Evolutionary conservation across 1,140 invertebrate species (phyloP).

Genomic region (Macrobrachium nipponense): DNA sequence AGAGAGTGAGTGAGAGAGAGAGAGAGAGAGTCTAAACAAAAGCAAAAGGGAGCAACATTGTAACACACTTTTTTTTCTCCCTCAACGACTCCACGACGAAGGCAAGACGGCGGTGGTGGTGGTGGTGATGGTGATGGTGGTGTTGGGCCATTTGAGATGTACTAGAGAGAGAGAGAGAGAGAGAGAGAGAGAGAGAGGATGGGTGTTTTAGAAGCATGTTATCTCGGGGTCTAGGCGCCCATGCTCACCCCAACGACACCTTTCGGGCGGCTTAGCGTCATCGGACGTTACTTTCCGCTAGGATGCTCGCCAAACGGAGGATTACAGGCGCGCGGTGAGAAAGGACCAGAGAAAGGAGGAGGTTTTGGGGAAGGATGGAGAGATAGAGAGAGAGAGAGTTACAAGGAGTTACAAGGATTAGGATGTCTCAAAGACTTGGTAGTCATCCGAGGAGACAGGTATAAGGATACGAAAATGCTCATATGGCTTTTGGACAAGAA

Average conservation of each 20-base stretch:
- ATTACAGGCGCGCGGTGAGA: constrained; percentile 40
- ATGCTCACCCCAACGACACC: constrained; percentile 53
- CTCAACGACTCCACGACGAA: neutral
- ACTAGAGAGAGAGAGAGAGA: neutral
- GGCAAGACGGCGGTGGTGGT: constrained; percentile 1
- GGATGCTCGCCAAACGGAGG: constrained; percentile 53
- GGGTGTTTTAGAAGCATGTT: too few species aligned
- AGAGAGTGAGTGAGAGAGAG: neutral
- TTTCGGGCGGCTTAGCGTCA: constrained; percentile 50
- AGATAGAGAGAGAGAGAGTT: neutral
- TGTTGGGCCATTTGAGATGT: neutral
- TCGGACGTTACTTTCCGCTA: constrained; percentile 51
- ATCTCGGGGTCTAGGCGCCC: neutral
- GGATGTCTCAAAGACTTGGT: too few species aligned
- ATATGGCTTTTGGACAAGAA: too few species aligned
- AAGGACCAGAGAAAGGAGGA: too few species aligned
- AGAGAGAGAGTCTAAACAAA: neutral
- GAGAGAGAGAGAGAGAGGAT: neutral
- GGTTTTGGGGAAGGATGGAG: neutral
- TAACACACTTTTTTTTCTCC: neutral
- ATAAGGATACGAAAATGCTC: too few species aligned
- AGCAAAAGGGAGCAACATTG: neutral
- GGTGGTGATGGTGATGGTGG: constrained; percentile 11
- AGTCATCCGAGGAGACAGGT: too few species aligned
- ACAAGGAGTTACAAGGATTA: too few species aligned